Conservation (phyloP, 2,888 invertebrate genomes). For the Anorthoa munda region DNA sequence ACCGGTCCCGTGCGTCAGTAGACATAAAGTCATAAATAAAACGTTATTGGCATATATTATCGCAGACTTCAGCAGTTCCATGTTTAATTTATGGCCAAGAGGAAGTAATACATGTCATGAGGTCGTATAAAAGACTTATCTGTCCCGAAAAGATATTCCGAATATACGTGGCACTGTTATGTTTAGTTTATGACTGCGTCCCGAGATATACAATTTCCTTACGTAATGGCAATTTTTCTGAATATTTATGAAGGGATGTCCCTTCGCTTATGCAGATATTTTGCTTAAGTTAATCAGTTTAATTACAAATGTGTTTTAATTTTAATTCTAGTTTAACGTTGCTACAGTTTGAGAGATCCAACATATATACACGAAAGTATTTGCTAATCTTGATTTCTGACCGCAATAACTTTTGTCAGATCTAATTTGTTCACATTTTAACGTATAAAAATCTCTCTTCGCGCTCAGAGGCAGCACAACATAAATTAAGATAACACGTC, state of each 20-base stretch:
- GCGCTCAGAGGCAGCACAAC: background rate
- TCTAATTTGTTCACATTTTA: constrained; percentile 5
- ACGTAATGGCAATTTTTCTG: background rate
- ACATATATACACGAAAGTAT: no score
- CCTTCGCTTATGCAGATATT: background rate
- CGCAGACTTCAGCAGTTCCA: constrained; percentile 7
- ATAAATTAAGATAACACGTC: constrained; percentile 25
- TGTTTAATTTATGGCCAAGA: constrained; percentile 21
- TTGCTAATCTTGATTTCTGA: background rate
- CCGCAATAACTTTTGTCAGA: background rate
- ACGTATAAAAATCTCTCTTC: background rate
- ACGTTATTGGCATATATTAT: constrained; percentile 15
- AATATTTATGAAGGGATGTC: background rate
- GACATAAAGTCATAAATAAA: constrained; percentile 17
- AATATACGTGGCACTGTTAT: constrained; percentile 31
- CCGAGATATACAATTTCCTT: constrained; percentile 2
- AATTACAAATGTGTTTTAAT: background rate
- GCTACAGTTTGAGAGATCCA: no score
- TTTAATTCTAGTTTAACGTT: background rate
- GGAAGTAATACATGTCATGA: constrained; percentile 5
- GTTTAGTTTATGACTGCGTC: constrained; percentile 15
- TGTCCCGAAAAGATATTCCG: constrained; percentile 12
- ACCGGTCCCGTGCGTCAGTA: no score
- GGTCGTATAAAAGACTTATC: constrained; percentile 21
- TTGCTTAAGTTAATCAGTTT: background rate